Evolutionary conservation across 2,888 invertebrate species (phyloP), one percentile per base, ranked within the genome.

Genomic region (Liodrosophila aerea): DNA sequence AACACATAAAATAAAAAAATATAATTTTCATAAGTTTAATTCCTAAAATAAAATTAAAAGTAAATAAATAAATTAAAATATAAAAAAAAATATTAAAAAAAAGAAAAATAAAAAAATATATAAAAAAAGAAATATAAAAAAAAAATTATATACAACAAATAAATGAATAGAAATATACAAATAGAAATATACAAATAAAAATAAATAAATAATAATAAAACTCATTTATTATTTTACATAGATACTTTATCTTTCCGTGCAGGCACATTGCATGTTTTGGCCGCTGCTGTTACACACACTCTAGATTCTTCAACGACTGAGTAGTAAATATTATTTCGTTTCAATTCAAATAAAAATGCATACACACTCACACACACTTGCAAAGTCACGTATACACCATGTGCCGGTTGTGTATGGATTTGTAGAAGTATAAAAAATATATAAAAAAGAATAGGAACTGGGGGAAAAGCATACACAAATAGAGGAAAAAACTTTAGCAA

Each of bases 261-360:
- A 51, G 50, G 59, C 67, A 71, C 53, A 64, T 73, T 69, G 52
- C 67, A 58, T 73, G 69, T 82, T 58, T 51, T 44, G 65, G 62
- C 64, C 50, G 47, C 46, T 47, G 50, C 68, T 47, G 52, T 40
- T 60, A 56, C 69, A 52, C 61, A 2, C 22, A 4, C 59, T 52
- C 72, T n/a, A n/a, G n/a, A n/a, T n/a, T 66, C 50, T 59, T 36
- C 60, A 54, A 44, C 68, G 49, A 60, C 64, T 46, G 65, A 80
- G 63, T 68, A 67, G 84, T 85, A 73, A 80, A 84, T 85, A 83
- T 80, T 83, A 80, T 85, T 80, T 72, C 71, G 70, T 70, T 80
- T 62, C 64, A 74, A 73, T 73, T 69, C 68, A 72, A 76, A 82
- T 69, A 76, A 61, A 76, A 81, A 53, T 54, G 49, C 16, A 58